These are phyloP conservation scores for Conus canariensis DNA, from an alignment of 2,888 invertebrate species.

Conservation along the genomic window DNA sequence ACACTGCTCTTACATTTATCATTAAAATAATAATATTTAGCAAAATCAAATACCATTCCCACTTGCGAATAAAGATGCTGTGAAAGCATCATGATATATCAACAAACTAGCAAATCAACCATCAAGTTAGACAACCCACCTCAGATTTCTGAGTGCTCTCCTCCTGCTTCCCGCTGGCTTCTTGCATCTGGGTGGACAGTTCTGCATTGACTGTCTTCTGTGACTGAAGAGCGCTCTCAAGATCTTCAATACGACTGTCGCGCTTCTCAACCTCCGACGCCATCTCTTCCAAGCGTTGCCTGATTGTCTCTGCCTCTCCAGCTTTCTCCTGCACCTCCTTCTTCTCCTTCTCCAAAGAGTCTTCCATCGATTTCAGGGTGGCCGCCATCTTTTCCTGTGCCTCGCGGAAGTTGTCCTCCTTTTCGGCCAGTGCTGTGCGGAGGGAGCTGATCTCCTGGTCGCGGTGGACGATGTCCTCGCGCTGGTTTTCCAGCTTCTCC, in stretches of 20 bases:
- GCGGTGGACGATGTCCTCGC: conserved; percentile 38
- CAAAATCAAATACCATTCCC: no score
- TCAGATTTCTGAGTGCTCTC: conserved; percentile 33
- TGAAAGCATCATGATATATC: no score
- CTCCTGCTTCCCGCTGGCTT: neutral
- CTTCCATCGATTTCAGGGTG: conserved; percentile 22
- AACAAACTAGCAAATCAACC: no score
- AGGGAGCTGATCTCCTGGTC: conserved; percentile 31
- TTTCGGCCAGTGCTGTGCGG: neutral
- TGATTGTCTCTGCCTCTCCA: conserved; percentile 31
- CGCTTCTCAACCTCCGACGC: conserved; percentile 38
- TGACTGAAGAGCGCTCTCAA: conserved; percentile 47
- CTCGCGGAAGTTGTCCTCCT: conserved; percentile 37
- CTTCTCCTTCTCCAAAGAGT: conserved; percentile 7
- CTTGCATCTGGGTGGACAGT: neutral
- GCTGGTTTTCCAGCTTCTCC: conserved; percentile 38
- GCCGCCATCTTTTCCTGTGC: conserved; percentile 36
- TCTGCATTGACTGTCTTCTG: conserved; percentile 40
- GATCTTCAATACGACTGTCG: conserved; percentile 46
- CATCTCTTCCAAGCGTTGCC: conserved; percentile 37
- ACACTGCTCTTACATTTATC: no score
- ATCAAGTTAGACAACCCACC: conserved; percentile 7
- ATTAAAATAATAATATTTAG: no score
- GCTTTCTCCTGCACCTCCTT: conserved; percentile 2
- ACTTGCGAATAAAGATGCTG: no score